Base-by-base conservation (phyloP, 2,113 vertebrate genomes). In the Oryzias celebensis region DNA sequence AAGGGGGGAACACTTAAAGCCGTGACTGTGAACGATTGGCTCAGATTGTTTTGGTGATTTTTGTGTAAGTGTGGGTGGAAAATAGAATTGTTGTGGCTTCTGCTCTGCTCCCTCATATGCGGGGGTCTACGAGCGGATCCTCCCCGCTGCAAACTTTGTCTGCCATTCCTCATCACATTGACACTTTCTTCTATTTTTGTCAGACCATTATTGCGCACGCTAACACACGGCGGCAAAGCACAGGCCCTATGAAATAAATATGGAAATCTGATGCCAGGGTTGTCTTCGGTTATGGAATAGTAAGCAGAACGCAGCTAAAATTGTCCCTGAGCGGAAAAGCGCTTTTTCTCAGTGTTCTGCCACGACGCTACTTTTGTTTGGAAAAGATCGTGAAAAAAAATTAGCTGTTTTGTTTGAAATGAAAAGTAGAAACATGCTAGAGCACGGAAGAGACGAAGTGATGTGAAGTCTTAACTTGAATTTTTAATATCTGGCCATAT, bases 401-500 rank as follows among this genome's bases (percentile, higher is more conserved):
- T 4, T 49, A 67, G 48, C 28, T 44, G 44, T 71, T 57, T 65
- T 64, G 61, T 50, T 52, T 2, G 4, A 41, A 59, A 50, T 52
- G 65, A 4, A 50, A 60, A 66, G 28, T 46, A 65, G 48, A 65
- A 52, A 52, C 59, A 60, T 17, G 65, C 45, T 51, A 5, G 66
- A 64, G 71, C n/a, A 36, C 50, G 55, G 68, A 78, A 74, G 74
- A 68, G 69, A 65, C 18, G 67, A 84, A 67, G 45, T 22, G 20
- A 61, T 63, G 58, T 61, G 73, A 10, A 68, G 75, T 57, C 77
- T 81, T 62, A 70, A 78, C 69, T 61, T 84, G 61, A 68, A 84
- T 81, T 73, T 87, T 85, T 87, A 70, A 88, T 85, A 83, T 58
- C 72, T 69, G 43, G 46, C 83, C 77, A 85, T 85, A 85, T 85